Evolutionary conservation across 2,888 invertebrate genomes (phyloP), one percentile per base, ranked within the genome.

Genomic region (Drosophila yooni): DNA sequence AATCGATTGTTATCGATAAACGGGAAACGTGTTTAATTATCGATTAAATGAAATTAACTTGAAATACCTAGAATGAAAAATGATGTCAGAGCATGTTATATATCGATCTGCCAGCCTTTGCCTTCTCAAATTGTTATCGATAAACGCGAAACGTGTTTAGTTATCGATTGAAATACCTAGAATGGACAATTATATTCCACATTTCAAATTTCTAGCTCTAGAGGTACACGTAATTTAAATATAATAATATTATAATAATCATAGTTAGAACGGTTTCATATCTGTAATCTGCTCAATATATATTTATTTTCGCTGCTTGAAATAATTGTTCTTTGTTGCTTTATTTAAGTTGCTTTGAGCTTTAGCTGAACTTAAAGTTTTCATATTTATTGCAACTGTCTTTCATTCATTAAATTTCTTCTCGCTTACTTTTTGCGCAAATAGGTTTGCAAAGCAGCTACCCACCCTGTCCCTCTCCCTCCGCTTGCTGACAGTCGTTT

Each of bases 401-500:
- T 25, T 46, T 46, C 25, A 46, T 25, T 25, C 25, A 25, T 25
- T 46, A 25, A 25, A 25, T 46, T 46, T 56, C 18, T 25, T 18
- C 18, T 18, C 21, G 5, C 25, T 21, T 21, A 8, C 13, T 38
- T 0, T 8, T 63, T 21, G 36, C 0, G 40, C 50, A 50, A n/a
- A 56, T 46, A 56, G 36, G n/a, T 56, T 59, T 57, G 40, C 33
- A 38, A 46, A 61, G 69, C 63, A 25, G 18, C 27, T 13, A 21
- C 21, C 21, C 21, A 21, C 21, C 36, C 15, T 13, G 1, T 21
- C 21, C 10, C 29, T 3, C 33, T 33, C 1, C n/a, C 27, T n/a
- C 7, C n/a, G 8, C 4, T n/a, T 29, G 54, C 75, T 82, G 88
- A 85, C 88, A 85, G 77, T 68, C 80, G 68, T 71, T 88, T 85